phyloP scores from a whole-genome alignment of 2,888 invertebrate genomes.

The Brachypterus glaber region DNA sequence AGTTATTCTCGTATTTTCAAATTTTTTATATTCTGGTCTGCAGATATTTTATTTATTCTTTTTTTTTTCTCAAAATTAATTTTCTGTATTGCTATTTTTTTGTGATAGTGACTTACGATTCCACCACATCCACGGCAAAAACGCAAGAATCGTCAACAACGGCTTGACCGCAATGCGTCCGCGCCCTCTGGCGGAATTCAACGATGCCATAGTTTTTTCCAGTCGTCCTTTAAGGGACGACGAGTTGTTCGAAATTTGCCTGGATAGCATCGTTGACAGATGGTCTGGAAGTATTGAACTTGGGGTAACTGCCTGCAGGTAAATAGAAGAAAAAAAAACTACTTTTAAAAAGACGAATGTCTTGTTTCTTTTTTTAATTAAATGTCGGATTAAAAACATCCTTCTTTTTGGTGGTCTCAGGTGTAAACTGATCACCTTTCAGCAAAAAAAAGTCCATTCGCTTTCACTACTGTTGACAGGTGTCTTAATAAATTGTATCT shows the following conservation, averaged over 20 bases:
- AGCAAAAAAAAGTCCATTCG: too few species aligned
- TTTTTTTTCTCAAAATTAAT: too few species aligned
- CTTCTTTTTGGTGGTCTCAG: too few species aligned
- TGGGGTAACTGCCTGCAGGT: too few species aligned
- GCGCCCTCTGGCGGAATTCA: conserved; percentile 84
- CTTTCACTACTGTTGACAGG: too few species aligned
- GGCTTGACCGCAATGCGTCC: conserved; percentile 80
- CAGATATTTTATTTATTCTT: conserved; percentile 8
- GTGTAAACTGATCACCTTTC: too few species aligned
- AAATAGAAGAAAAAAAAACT: too few species aligned
- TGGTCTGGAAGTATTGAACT: conserved; percentile 92
- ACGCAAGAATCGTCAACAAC: conserved; percentile 75
- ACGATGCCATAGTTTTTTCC: conserved; percentile 88
- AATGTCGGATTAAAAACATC: too few species aligned
- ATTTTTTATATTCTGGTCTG: background rate
- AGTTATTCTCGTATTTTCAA: conserved; percentile 2
- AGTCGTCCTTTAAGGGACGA: conserved; percentile 79
- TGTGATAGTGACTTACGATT: conserved; percentile 74
- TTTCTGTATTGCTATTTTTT: too few species aligned
- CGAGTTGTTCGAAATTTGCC: conserved; percentile 83
- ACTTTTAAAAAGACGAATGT: too few species aligned
- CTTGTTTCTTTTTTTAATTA: too few species aligned
- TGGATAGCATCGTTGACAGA: conserved; percentile 84
- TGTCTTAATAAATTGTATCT: too few species aligned
- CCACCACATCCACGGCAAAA: conserved; percentile 81